Conservation (phyloP, 2,113 vertebrate genomes). For the Hypomesus transpacificus region DNA sequence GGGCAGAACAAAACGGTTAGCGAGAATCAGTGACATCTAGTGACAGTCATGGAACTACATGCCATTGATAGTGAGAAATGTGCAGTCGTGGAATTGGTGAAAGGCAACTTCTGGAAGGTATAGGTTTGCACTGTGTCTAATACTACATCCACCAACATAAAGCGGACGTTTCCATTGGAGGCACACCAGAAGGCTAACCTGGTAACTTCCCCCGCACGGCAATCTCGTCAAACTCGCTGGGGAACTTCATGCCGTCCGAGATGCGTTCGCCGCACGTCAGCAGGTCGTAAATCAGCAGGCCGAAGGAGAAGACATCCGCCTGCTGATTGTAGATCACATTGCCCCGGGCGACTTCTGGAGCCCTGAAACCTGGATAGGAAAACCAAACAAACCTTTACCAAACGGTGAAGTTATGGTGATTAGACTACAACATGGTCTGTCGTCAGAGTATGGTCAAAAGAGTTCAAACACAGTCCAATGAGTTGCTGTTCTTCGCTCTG, state of each 20-base stretch:
- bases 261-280: constrained; percentile 89
- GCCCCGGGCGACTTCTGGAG: constrained; percentile 92
- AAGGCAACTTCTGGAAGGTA: too few species aligned
- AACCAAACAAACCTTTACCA: background rate
- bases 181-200: constrained; percentile 66
- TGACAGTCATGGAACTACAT: too few species aligned
- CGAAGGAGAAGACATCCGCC: constrained; percentile 95
- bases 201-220: constrained; percentile 91
- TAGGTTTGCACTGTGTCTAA: too few species aligned
- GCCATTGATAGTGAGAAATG: too few species aligned
- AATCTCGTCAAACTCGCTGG: constrained; percentile 96
- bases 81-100: too few species aligned
- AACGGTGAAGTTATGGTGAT: background rate
- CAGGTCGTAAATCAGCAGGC: constrained; percentile 93
- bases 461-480: too few species aligned
- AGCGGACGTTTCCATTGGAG: too few species aligned
- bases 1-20: too few species aligned
- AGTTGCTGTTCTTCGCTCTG: too few species aligned
- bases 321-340: constrained; percentile 96
- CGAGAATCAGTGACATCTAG: too few species aligned
- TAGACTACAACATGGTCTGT: background rate
- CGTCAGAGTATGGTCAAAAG: too few species aligned
- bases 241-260: constrained; percentile 93
- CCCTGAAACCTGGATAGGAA: constrained; percentile 82
- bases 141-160: too few species aligned